Evolutionary conservation across 2,888 invertebrate genomes (phyloP).

Genomic region (Pelosia muscerda): DNA sequence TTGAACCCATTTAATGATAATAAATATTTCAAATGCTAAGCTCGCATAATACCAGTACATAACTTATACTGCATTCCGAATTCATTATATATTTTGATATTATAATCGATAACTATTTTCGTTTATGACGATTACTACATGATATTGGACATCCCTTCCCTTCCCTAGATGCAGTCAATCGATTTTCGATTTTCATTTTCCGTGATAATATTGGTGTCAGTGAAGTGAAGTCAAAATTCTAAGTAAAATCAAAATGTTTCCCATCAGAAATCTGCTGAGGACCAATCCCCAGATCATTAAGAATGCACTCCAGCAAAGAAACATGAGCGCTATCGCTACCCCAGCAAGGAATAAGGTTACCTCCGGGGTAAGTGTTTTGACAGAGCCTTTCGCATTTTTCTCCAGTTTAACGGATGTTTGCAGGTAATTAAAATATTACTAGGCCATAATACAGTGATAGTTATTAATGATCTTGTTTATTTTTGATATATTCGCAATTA

Average conservation of each 20-base stretch:
- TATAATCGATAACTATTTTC: no score
- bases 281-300: constrained; percentile 67
- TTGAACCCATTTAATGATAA: no score
- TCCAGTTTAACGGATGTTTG: neutral
- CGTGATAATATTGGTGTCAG: constrained; percentile 36
- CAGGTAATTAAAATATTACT: neutral
- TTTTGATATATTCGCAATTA: fast-evolving
- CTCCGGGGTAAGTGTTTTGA: constrained; percentile 65
- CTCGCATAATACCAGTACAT: no score
- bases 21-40: no score
- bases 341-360: constrained; percentile 73
- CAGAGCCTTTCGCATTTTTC: neutral
- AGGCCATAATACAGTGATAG: neutral
- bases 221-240: constrained; percentile 25
- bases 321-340: constrained; percentile 71
- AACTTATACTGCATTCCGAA: no score
- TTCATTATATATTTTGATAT: no score
- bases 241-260: constrained; percentile 68
- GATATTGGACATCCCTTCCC: constrained; percentile 12
- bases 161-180: constrained; percentile 26
- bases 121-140: constrained; percentile 12
- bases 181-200: constrained; percentile 42
- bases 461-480: neutral
- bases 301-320: constrained; percentile 72
- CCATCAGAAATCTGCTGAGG: constrained; percentile 69